Evolutionary conservation across 2,888 invertebrate genomes (phyloP).

Genomic region (Eupithecia pulchellata): DNA sequence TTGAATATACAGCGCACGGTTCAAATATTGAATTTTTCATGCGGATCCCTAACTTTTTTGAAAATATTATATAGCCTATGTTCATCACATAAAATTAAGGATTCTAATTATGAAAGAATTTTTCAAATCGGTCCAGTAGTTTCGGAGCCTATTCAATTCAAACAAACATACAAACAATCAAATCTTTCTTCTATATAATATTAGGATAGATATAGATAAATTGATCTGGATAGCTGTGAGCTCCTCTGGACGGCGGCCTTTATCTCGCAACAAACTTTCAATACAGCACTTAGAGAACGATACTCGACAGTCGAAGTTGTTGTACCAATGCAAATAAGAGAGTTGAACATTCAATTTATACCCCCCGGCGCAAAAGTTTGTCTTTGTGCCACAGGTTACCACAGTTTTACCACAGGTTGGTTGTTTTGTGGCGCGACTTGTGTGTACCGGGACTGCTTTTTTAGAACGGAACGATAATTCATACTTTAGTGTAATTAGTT

Average conservation of each 20-base stretch:
- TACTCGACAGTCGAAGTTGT: constrained; percentile 44
- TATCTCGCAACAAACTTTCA: constrained; percentile 37
- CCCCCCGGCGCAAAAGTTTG: constrained; percentile 57
- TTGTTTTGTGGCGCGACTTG: constrained; percentile 48
- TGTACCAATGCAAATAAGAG: constrained; percentile 64
- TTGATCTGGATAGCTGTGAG: background rate
- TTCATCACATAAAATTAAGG: too few species aligned
- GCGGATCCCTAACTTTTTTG: too few species aligned
- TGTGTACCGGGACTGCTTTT: constrained; percentile 55
- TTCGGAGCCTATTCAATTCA: too few species aligned
- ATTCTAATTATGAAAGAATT: too few species aligned
- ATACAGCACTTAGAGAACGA: constrained; percentile 39
- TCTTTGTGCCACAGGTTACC: too few species aligned
- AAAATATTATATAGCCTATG: too few species aligned
- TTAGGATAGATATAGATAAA: too few species aligned
- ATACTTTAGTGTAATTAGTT: background rate
- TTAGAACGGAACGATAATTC: constrained; percentile 29
- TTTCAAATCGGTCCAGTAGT: too few species aligned
- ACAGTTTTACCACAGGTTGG: constrained; percentile 53
- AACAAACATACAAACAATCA: too few species aligned
- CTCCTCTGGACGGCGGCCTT: background rate
- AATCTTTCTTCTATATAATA: too few species aligned
- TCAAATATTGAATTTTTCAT: too few species aligned
- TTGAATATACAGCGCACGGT: too few species aligned
- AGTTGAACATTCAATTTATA: constrained; percentile 69